Evolutionary conservation across 2,113 vertebrate genomes (phyloP).

Genomic region (Irena cyanogastra): DNA sequence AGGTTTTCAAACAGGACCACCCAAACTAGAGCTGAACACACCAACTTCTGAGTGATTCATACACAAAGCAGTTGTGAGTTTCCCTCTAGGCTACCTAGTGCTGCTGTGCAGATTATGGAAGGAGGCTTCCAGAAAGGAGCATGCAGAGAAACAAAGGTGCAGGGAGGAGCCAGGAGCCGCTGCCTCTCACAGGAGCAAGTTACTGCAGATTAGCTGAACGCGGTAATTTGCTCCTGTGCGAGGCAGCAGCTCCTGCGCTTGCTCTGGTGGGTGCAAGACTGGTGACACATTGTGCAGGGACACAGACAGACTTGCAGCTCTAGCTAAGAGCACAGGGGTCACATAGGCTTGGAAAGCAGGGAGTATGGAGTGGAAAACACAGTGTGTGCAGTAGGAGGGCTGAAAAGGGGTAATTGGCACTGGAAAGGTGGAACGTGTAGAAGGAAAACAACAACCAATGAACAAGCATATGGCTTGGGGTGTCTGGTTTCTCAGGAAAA

Average conservation of each 20-base stretch:
- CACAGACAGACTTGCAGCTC: not conserved
- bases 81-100: not conserved
- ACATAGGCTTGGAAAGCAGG: not conserved
- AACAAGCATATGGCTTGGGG: not conserved
- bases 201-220: constrained; percentile 28
- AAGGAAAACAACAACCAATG: not conserved
- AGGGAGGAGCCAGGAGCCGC: constrained; percentile 31
- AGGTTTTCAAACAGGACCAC: not conserved
- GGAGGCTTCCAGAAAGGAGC: not conserved
- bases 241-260: constrained; percentile 41
- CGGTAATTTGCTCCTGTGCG: constrained; percentile 52
- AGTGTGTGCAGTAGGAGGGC: not conserved
- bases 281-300: not conserved
- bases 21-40: not conserved
- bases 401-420: not conserved
- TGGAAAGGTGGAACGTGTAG: not conserved
- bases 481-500: not conserved
- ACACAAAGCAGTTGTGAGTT: not conserved
- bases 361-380: not conserved
- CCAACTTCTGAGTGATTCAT: not conserved
- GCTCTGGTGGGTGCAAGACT: not conserved
- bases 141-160: not conserved
- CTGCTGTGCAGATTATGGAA: not conserved
- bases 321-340: not conserved
- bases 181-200: constrained; percentile 20